Conservation (phyloP, 92 coral and sea anemone genomes). For the Scolanthus callimorphus region DNA sequence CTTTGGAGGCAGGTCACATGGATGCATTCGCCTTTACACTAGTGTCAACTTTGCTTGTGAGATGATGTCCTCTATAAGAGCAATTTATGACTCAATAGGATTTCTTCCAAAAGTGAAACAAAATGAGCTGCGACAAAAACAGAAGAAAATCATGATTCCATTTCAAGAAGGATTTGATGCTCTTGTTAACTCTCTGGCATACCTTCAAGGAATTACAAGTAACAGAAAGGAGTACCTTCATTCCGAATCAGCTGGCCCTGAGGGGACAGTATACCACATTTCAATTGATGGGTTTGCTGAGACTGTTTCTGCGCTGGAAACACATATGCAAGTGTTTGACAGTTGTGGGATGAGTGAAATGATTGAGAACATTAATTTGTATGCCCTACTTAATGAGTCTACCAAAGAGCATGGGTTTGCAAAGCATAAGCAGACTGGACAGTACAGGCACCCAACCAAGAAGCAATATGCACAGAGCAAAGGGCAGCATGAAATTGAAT, state of each 20-base stretch:
- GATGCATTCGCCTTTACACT: slow-evolving; percentile 42
- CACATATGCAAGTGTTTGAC: slow-evolving; percentile 21
- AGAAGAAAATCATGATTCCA: slow-evolving; percentile 11
- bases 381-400: slow-evolving; percentile 53
- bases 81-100: too few relatives aligned
- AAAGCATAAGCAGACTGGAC: slow-evolving; percentile 43
- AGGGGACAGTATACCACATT: slow-evolving; percentile 22
- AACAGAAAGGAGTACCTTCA: slow-evolving; percentile 14
- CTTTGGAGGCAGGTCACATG: slow-evolving; percentile 43
- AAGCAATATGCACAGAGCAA: slow-evolving; percentile 37
- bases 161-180: slow-evolving; percentile 23
- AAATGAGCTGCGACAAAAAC: slow-evolving; percentile 14
- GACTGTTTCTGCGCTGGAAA: slow-evolving; percentile 17
- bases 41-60: slow-evolving; percentile 32
- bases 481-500: slow-evolving; percentile 39
- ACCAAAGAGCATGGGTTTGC: slow-evolving; percentile 55
- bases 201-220: slow-evolving; percentile 12
- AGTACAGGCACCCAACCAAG: slow-evolving; percentile 56
- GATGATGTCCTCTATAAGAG: slow-evolving; percentile 26
- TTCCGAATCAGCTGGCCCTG: slow-evolving; percentile 17
- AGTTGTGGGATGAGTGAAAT: neutral
- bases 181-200: slow-evolving; percentile 32
- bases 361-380: slow-evolving; percentile 23
- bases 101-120: slow-evolving; percentile 55
- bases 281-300: slow-evolving; percentile 40